Base-by-base conservation (phyloP, 2,797 vertebrate genomes). In the Falco berigora region DNA sequence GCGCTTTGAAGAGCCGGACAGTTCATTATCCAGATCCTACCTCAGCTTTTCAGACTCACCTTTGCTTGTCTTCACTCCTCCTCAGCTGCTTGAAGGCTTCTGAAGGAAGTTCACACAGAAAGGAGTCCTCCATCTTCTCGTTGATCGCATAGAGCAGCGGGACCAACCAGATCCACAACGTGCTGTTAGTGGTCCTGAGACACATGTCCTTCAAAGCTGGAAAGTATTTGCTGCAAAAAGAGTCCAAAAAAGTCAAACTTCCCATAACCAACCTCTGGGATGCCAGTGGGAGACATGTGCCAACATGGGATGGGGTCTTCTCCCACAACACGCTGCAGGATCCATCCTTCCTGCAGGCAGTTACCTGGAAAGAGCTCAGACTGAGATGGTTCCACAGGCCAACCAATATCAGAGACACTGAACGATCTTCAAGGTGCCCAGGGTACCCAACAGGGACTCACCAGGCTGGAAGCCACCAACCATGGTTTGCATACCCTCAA, bases 71-170 rank as follows among this genome's bases (percentile, higher is more conserved):
- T 4, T 61, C 7, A 1, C 81, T 20, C 30, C 4, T 4, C n/a
- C 53, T 28, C 46, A 81, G 69, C 53, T 34, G 15, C 8, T 4
- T 0, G 9, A 74, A 74, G 38, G 9, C 46, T 30, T 8, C 2
- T 4, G 2, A 4, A 38, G 62, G 38, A 61, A 21, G 52, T 23
- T 30, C 28, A 0, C 0, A 1, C 1, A 4, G 14, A 10, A 61
- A n/a, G 28, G 46, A 24, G 8, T 81, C 77, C 17, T 74, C 52
- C 2, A 1, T 7, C 8, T 5, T n/a, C 61, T 67, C 62, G 15
- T 42, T 24, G 15, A 88, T 59, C 0, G 20, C 53, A 2, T 53
- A 88, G 53, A 81, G 28, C 38, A 81, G 77, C 0, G 69, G 77
- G 53, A 81, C 53, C 53, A 81, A 22, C 86, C 77, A 88, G 62